phyloP scores from a whole-genome alignment of 2,797 vertebrate genomes.

The Antennarius maculatus region DNA sequence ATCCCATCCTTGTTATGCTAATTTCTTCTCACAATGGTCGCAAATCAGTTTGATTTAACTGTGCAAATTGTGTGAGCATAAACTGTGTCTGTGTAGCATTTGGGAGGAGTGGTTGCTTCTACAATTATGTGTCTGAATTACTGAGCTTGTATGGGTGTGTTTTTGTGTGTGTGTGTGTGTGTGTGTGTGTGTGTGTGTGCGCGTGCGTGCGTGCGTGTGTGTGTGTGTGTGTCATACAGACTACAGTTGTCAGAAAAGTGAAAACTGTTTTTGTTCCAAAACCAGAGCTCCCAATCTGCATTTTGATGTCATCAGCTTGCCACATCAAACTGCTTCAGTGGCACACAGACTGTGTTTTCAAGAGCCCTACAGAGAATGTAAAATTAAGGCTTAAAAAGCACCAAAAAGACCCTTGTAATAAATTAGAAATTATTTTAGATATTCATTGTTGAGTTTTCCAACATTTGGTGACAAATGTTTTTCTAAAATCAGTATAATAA shows the following conservation, averaged over 20 bases:
- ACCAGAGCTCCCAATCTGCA: slow-evolving; percentile 78
- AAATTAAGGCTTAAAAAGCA: slow-evolving; percentile 66
- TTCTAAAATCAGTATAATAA: slow-evolving; percentile 30
- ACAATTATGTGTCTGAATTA: slow-evolving; percentile 51
- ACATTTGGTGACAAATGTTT: slow-evolving; percentile 20
- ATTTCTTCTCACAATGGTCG: slow-evolving; percentile 78
- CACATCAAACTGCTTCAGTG: slow-evolving; percentile 71
- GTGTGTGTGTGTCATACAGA: slow-evolving; percentile 37
- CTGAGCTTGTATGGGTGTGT: slow-evolving; percentile 30
- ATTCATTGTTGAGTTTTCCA: slow-evolving; percentile 50
- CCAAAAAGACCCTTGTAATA: slow-evolving; percentile 45
- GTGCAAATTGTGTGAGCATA: slow-evolving; percentile 74
- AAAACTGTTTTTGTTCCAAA: slow-evolving; percentile 72
- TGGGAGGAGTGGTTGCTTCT: slow-evolving; percentile 57
- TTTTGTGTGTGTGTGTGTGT: slow-evolving; percentile 17
- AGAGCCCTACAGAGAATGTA: slow-evolving; percentile 72
- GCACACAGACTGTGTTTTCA: slow-evolving; percentile 74
- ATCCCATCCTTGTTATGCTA: slow-evolving; percentile 82
- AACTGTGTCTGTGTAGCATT: slow-evolving; percentile 40
- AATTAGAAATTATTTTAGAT: slow-evolving; percentile 61
- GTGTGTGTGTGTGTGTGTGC: slow-evolving; percentile 37
- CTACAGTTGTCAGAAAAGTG: slow-evolving; percentile 67
- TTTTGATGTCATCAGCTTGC: slow-evolving; percentile 80
- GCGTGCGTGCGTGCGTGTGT: slow-evolving; percentile 21
- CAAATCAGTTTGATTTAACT: slow-evolving; percentile 84